Evolutionary conservation across 2,113 vertebrate genomes (phyloP), one percentile per base, ranked within the genome.

Genomic region (Oostethus manadensis): DNA sequence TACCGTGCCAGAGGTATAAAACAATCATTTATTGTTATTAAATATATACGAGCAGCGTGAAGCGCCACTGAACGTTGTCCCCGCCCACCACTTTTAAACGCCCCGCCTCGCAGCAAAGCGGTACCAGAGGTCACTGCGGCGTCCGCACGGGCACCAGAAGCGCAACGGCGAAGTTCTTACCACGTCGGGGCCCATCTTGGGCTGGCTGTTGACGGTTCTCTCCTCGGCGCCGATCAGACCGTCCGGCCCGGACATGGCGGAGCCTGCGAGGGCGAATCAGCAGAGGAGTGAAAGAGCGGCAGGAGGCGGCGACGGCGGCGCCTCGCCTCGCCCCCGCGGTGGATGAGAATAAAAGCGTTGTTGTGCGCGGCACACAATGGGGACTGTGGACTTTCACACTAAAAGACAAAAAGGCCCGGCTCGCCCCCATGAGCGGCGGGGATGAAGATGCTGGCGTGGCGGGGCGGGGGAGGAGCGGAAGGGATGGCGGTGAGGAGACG

Each of bases 121-220:
- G 38, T 14, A 42, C 11, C 38, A 42, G 14, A 42, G 38, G 13
- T 42, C 11, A 4, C 6, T 11, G 38, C 14, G 13, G 38, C 13
- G 38, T 42, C 11, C 38, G 3, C 8, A 33, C 29, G 29, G 29
- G 29, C 15, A 15, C 14, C 7, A 16, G 17, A 68, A 43, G 20
- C 13, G 26, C 45, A 18, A n/a, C 2, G 0, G 23, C 1, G 13
- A 42, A 33, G 47, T 54, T 66, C 94, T 93, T 86, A 98, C 96
- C 94, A 95, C 90, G 22, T 93, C 94, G 62, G 93, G 86, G 66
- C 92, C 91, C 73, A 93, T 90, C 82, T 94, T 93, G 69, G 88
- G 90, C 87, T 94, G 95, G 88, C 90, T 93, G 90, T 95, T 99
- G 77, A 98, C 93, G 73, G 93, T 88, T 76, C 93, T 93, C 73